Evolutionary conservation across 2,113 vertebrate genomes (phyloP), one percentile per base, ranked within the genome.

Genomic region (Pagrus major): DNA sequence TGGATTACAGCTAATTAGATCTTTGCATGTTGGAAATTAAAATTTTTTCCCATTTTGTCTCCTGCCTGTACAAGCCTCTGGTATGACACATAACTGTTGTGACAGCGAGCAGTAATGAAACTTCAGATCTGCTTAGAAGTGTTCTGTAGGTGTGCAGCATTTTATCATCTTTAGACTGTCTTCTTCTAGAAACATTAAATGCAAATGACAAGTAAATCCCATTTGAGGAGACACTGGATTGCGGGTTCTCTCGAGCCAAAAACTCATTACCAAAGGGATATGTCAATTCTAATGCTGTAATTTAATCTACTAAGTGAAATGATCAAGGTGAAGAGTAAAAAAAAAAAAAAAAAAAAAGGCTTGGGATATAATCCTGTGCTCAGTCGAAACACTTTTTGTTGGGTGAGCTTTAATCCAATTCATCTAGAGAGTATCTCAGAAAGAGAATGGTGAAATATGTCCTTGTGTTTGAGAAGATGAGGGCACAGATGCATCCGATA

Each of bases 251-350:
- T 70, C 29, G 39, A 71, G 41, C 27, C 35, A 66, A 58, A 80
- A 66, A 56, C 44, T 66, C 9, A 76, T 61, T 60, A 44, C 20
- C 14, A 23, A 35, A 76, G 41, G 27, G 70, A 67, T 52, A 39
- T 73, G 39, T 60, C 23, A 25, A 74, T 68, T 85, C 47, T 74
- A 73, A 71, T 31, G 27, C 37, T 56, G 3, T 66, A 68, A 79
- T 86, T 83, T 61, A 88, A 88, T 87, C 31, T 81, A 63, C 49
- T 69, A 71, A 87, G 58, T 84, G 65, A 83, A 71, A 80, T 51
- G 35, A 85, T 83, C 33, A 47, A 47, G 41, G 59, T 25, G 58
- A 76, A 37, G 55, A 80, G 59, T n/a, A n/a, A n/a, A n/a, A 31
- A 55, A 83, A 68, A 64, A 81, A 65, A 85, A 52, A 8, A 44